Conservation (phyloP, 2,113 vertebrate species). For the Stegostoma tigrinum region DNA sequence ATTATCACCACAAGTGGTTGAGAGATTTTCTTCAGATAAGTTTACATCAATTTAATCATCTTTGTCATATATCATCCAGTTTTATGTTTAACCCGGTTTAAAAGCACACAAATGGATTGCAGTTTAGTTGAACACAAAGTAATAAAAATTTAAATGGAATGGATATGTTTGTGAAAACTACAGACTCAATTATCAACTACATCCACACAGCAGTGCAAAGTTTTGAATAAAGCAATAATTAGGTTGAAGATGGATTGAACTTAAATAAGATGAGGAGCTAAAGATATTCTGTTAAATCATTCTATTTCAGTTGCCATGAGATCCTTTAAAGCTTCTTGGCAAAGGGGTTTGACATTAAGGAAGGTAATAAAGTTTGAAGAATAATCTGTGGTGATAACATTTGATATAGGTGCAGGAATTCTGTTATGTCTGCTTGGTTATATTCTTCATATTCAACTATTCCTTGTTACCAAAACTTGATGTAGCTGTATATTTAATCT, state of each 20-base stretch:
- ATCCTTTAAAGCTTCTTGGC: not conserved
- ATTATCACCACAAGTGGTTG: constrained; percentile 34
- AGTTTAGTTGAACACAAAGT: constrained; percentile 23
- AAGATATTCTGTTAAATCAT: not conserved
- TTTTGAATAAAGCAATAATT: constrained; percentile 33
- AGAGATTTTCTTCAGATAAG: constrained; percentile 32
- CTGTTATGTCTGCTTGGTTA: not conserved
- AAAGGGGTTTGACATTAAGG: not conserved
- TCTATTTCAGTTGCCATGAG: not conserved
- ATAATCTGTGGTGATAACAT: not conserved
- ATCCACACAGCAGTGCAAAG: constrained; percentile 28
- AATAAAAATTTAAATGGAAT: constrained; percentile 35
- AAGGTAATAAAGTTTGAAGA: not conserved
- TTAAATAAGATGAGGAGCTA: not conserved
- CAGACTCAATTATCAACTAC: constrained; percentile 6
- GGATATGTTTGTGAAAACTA: constrained; percentile 20
- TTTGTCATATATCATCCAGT: constrained; percentile 21
- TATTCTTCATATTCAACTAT: not conserved
- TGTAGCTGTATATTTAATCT: not conserved
- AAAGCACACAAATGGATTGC: constrained; percentile 32
- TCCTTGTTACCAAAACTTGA: not conserved
- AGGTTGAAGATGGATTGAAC: constrained; percentile 5
- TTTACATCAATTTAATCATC: constrained; percentile 29
- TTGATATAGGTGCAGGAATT: not conserved
- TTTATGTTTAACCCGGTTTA: constrained; percentile 33